A percentile compares a stretch with the other conserved stretches of the same genome.
phyloP scores from a whole-genome alignment of 2,113 vertebrate genomes.

The Misgurnus anguillicaudatus region DNA sequence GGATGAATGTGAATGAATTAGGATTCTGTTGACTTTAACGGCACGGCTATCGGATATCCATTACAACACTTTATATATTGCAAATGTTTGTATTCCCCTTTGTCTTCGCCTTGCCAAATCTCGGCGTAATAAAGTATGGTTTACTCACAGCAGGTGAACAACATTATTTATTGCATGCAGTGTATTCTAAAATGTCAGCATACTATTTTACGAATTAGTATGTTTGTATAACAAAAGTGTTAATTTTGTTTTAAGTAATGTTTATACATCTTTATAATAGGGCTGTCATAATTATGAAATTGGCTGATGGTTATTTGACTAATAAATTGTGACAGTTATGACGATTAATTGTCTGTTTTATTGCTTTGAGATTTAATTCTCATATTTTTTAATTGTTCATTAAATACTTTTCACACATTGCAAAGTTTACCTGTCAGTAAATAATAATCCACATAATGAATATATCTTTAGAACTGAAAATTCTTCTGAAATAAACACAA shows the following conservation, averaged over 20 bases:
- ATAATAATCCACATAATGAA: too few relatives aligned
- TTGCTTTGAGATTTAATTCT: too few relatives aligned
- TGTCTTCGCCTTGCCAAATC: constrained; percentile 19
- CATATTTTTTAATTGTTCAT: too few relatives aligned
- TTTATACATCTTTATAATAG: background rate
- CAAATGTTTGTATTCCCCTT: constrained; percentile 11
- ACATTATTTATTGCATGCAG: constrained; percentile 6
- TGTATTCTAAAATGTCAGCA: constrained; percentile 1
- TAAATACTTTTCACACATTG: too few relatives aligned
- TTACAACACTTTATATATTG: constrained; percentile 8
- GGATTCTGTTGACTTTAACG: constrained; percentile 17
- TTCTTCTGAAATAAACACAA: too few relatives aligned
- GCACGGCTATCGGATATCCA: background rate
- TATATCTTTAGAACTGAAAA: too few relatives aligned
- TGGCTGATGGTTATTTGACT: too few relatives aligned
- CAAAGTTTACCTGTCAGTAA: too few relatives aligned
- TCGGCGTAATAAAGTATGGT: background rate
- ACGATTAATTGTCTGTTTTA: too few relatives aligned
- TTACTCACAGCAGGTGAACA: constrained; percentile 16
- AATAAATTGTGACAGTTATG: too few relatives aligned
- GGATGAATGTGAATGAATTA: constrained; percentile 23
- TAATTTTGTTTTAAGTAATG: background rate
- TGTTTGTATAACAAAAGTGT: background rate
- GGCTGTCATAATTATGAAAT: too few relatives aligned
- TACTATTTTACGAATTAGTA: background rate